Evolutionary conservation across 2,888 invertebrate genomes (phyloP).

Genomic region (Oscheius sp.): DNA sequence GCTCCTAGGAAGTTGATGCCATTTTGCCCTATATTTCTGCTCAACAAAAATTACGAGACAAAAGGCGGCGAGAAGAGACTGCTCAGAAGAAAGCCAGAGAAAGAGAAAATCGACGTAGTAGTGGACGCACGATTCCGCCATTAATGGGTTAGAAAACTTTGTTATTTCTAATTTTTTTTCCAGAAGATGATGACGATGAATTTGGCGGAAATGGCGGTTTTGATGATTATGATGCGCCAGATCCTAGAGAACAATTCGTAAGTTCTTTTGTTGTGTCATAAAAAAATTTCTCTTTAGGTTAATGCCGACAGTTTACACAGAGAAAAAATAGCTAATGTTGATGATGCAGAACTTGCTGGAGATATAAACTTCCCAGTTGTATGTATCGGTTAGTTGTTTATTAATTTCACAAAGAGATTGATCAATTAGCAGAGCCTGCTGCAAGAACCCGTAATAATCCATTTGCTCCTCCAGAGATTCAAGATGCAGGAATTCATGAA

Average conservation of each 20-base stretch:
- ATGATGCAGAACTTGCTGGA: conserved; percentile 49
- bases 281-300: background rate
- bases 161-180: background rate
- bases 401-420: no score
- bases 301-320: conserved; percentile 55
- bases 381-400: background rate
- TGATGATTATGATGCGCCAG: conserved; percentile 4
- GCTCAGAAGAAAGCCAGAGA: background rate
- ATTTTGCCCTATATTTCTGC: background rate
- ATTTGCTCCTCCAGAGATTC: no score
- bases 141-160: background rate
- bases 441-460: no score
- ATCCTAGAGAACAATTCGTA: background rate
- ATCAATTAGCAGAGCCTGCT: no score
- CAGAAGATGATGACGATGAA: conserved; percentile 6
- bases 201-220: no score
- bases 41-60: conserved; percentile 5
- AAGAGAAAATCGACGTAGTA: background rate
- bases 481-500: conserved; percentile 10
- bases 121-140: background rate
- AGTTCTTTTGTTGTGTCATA: background rate
- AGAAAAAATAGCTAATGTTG: conserved; percentile 69
- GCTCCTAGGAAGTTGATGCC: conserved; percentile 12
- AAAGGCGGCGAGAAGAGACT: background rate
- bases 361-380: conserved; percentile 32